Base-by-base conservation (phyloP, 2,888 invertebrate genomes). In the Napeogenes inachia region DNA sequence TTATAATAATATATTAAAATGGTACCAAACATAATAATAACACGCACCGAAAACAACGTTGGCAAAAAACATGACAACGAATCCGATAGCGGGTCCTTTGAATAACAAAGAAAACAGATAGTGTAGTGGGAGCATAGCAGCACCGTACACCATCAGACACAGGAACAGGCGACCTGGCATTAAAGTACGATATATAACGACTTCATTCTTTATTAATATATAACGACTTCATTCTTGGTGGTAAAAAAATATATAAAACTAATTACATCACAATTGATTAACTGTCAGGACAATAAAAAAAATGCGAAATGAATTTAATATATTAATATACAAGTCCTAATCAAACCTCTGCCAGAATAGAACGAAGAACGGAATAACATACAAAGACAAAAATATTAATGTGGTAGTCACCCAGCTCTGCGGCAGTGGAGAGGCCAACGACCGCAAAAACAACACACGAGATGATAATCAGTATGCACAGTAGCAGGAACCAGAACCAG, bases 71-170 rank as follows among this genome's bases (percentile, higher is more conserved):
- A 95, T 89, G 70, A 94, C 91, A 0, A 95, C 94, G 78, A 94
- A 96, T 10, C 96, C 96, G 0, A 94, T 91, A 0, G 96, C 93
- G 0, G 96, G 94, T 5, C 94, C 92, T 5, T 88, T 87, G 78
- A 96, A 96, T n/a, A 92, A 65, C 73, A 93, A 92, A 0, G 96
- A 94, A 53, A 92, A 78, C 8, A 95, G 71, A 77, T 96, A 97
- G 69, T 93, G 93, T 46, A 95, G 84, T 0, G 97, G 96, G 65
- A 97, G 79, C 79, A 94, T 93, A 0, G 94, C 91, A 76, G 93
- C 94, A 0, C 94, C 95, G 78, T 95, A 96, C 56, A 94, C 75
- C 59, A 94, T 73, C 56, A 96, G 77, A 13, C 94, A 77, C 0
- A 94, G 62, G 67, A 93, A 92, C 70, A 95, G 83, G 13, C 93